Evolutionary conservation across 2,888 invertebrate genomes (phyloP), one percentile per base, ranked within the genome.

Genomic region (Tetragonula carbonaria): DNA sequence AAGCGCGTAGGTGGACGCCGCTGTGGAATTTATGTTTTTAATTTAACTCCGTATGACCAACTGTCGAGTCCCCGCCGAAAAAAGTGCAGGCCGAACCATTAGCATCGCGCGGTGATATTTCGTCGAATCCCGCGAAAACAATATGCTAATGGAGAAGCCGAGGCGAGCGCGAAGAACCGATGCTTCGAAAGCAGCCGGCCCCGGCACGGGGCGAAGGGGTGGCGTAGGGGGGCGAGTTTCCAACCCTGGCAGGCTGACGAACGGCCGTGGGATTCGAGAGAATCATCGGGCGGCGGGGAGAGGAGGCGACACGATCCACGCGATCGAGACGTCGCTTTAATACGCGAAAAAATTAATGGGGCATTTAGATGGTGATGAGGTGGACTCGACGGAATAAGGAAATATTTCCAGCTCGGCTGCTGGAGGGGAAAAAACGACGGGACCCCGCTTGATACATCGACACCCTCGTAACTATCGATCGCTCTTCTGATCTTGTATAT

Each of bases 21-120:
- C 71, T 80, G 70, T 73, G 86, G 92, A 94, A 94, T 94, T 94
- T 94, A 94, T 93, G 93, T 94, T 93, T 94, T 94, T 94, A 94
- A 94, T 94, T 94, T 94, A 93, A 93, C 93, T 93, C 92, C 91
- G 92, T 93, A 93, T 94, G 93, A 94, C 93, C 93, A 93, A 93
- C 93, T 91, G 93, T 94, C 93, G 91, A 87, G 92, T 85, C 84
- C 84, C 74, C 86, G 81, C 81, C 83, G 88, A 91, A 91, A 92
- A 92, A 91, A 88, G 88, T 89, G 88, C 90, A 88, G 90, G 86
- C 85, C 86, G 88, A 88, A 91, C 90, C 92, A 93, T 93, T 93
- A 93, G 93, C 92, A 93, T 93, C 90, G 91, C 90, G 86, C 90
- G 91, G 91, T 90, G 91, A 93, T 93, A 93, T 92, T 94, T 94